Base-by-base conservation (phyloP, 1,140 invertebrate species). In the Nasonia giraulti region DNA sequence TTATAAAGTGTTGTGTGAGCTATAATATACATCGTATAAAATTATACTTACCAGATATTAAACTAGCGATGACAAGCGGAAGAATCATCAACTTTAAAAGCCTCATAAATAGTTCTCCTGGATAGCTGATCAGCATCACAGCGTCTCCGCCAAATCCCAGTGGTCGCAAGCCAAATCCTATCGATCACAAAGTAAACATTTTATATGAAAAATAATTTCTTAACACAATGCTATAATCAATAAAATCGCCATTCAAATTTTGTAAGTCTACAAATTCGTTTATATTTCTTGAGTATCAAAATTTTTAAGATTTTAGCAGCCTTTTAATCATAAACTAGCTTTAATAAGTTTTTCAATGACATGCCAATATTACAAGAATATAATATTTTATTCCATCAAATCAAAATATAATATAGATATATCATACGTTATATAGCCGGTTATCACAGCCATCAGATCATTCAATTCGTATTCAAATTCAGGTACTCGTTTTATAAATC, bases 21-120 rank as follows among this genome's bases (percentile, higher is more conserved):
- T 77, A 12, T 23, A 17, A 10, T 31, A 77, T 40, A 68, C 10
- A 7, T 66, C 17, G 20, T 69, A 2, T 31, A 69, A 69, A 6
- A 69, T 55, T 37, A 31, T 78, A 89, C 91, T 92, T 93, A 95
- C 95, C 95, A 88, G 97, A 95, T 89, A 98, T 97, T n/a, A 98
- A 92, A 88, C 97, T 97, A 71, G 97, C 97, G 85, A 98, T 97
- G 83, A 98, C 96, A 87, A 98, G 92, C 17, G 97, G 97, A 83
- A 98, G 92, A 89, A 98, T 98, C 96, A 98, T 97, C 83, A 98
- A 93, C 91, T 98, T 97, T 11, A 98, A 92, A 44, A 97, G 93
- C 88, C 97, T 95, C 96, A 98, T 98, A 90, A 98, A 98, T 11
- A 98, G 93, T 89, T 98, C 97, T 78, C 97, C 97, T n/a, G 97